These are phyloP conservation scores for Sigmodon hispidus DNA, from an alignment of 2,113 vertebrate species.

Conservation along the genomic window DNA sequence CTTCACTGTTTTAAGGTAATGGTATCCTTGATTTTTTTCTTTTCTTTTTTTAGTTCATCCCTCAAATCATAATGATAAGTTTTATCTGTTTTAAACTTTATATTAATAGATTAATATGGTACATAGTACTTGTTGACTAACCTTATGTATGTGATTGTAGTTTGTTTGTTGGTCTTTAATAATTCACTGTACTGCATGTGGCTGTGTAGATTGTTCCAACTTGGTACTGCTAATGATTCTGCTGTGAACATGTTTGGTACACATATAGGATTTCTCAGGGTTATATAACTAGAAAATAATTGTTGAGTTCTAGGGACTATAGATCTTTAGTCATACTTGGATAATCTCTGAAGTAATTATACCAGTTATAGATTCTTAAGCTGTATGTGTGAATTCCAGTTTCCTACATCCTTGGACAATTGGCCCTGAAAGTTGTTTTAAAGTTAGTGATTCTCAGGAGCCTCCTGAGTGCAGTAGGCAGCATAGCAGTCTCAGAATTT, in stretches of 20 bases:
- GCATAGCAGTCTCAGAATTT: neutral
- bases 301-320: conserved; percentile 6
- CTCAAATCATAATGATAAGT: neutral
- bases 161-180: conserved; percentile 35
- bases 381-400: neutral
- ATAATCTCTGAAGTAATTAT: conserved; percentile 6
- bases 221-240: conserved; percentile 2
- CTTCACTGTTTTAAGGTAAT: conserved; percentile 6
- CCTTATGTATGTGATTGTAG: neutral
- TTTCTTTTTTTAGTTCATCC: neutral
- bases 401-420: neutral
- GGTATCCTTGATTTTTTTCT: neutral
- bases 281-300: conserved; percentile 26
- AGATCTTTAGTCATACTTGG: neutral
- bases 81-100: conserved; percentile 30
- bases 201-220: neutral
- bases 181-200: neutral
- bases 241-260: conserved; percentile 51
- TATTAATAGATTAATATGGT: neutral
- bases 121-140: conserved; percentile 1
- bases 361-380: neutral
- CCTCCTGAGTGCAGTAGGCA: neutral
- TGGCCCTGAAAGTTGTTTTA: conserved; percentile 2
- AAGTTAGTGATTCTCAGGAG: conserved; percentile 5
- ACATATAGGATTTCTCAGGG: neutral